These are phyloP conservation scores for Drosophila testacea DNA, from an alignment of 2,888 invertebrate species.

Conservation along the genomic window DNA sequence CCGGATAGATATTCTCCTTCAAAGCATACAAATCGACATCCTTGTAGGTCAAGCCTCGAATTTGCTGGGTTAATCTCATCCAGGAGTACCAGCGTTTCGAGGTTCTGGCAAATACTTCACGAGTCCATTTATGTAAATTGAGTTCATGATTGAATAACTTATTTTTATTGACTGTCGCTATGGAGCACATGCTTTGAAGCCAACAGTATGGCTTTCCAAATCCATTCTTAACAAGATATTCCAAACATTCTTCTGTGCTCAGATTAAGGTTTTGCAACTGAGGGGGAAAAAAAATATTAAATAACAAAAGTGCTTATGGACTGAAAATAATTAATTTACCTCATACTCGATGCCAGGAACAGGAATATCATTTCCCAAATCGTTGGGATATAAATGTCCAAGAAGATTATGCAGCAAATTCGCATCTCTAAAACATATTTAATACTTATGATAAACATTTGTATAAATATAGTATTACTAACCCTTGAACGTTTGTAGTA, in stretches of 20 bases:
- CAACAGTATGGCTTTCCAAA: constrained; percentile 94
- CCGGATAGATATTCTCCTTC: constrained; percentile 70
- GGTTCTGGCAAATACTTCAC: constrained; percentile 90
- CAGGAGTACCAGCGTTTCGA: constrained; percentile 91
- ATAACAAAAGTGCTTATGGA: not conserved
- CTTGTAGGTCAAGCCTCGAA: constrained; percentile 87
- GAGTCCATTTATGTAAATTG: constrained; percentile 87
- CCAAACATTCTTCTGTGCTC: constrained; percentile 47
- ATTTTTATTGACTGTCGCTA: constrained; percentile 89
- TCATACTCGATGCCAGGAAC: constrained; percentile 66
- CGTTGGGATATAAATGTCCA: constrained; percentile 58
- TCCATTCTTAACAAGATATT: constrained; percentile 83
- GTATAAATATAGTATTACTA: not conserved
- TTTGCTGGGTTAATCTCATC: constrained; percentile 91
- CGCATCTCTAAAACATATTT: constrained; percentile 42
- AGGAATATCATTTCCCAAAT: constrained; percentile 61
- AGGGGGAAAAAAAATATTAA: not conserved
- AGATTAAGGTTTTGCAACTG: constrained; percentile 50
- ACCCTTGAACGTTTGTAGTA: constrained; percentile 46
- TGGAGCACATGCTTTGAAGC: constrained; percentile 95
- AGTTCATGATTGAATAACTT: constrained; percentile 57
- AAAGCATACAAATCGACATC: constrained; percentile 75
- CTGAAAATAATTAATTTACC: constrained; percentile 20
- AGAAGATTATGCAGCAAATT: constrained; percentile 58
- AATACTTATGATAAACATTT: not conserved